A percentile compares a stretch with the other conserved stretches of the same genome.
phyloP scores from a whole-genome alignment of 2,888 invertebrate genomes.

The Diarsia dahlii region DNA sequence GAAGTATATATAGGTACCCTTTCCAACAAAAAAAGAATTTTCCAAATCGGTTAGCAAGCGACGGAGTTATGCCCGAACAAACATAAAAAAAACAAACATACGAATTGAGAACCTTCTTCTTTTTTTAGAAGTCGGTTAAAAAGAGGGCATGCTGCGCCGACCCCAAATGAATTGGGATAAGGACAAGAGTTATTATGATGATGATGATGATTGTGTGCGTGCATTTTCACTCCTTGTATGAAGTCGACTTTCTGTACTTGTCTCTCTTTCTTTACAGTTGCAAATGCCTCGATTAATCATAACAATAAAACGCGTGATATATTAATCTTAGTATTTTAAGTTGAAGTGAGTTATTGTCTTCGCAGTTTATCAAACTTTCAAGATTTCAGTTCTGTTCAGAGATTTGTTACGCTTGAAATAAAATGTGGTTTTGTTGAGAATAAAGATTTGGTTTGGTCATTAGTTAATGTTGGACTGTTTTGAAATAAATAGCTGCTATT shows the following conservation, averaged over 20 bases:
- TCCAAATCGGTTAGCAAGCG: too few relatives aligned
- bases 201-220: too few relatives aligned
- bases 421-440: conserved; percentile 23
- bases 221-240: not conserved
- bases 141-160: too few relatives aligned
- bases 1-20: too few relatives aligned
- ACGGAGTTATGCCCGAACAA: too few relatives aligned
- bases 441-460: conserved; percentile 23
- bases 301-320: conserved; percentile 58
- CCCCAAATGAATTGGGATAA: too few relatives aligned
- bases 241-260: not conserved
- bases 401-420: conserved; percentile 31
- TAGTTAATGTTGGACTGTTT: conserved; percentile 26
- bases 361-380: conserved; percentile 53
- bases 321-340: conserved; percentile 61
- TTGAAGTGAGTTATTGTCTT: conserved; percentile 60
- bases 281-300: conserved; percentile 57
- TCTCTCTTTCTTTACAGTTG: not conserved
- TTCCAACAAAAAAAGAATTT: too few relatives aligned
- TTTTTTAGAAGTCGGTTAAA: too few relatives aligned
- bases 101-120: too few relatives aligned
- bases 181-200: too few relatives aligned
- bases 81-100: too few relatives aligned
- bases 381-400: conserved; percentile 24
- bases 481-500: not conserved